A percentile compares a stretch with the other conserved stretches of the same genome.
phyloP scores from a whole-genome alignment of 1,140 invertebrate species.

The Hormaphis cornu region DNA sequence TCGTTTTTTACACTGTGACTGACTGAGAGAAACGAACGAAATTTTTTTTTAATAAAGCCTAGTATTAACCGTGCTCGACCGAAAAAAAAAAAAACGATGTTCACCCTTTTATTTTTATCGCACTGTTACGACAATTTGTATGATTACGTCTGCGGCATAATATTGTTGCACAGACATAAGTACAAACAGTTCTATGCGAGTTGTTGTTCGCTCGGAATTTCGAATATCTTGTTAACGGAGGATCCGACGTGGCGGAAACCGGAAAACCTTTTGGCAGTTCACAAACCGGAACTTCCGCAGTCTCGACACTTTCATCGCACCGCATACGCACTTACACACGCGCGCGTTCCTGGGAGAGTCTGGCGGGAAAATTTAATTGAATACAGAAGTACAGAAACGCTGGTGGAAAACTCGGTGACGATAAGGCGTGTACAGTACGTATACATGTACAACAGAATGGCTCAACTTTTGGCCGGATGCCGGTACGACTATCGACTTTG shows the following conservation, averaged over 20 bases:
- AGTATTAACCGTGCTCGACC: too few relatives aligned
- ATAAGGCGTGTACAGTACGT: neutral
- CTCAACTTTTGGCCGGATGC: constrained; percentile 27
- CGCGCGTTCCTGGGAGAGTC: neutral
- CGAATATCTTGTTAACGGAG: constrained; percentile 21
- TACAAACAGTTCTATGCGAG: too few relatives aligned
- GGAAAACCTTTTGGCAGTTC: constrained; percentile 25
- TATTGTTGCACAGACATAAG: too few relatives aligned
- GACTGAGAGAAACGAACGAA: too few relatives aligned
- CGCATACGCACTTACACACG: neutral
- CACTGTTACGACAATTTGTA: too few relatives aligned
- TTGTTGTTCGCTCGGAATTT: constrained; percentile 13
- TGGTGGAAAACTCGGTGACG: neutral
- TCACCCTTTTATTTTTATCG: too few relatives aligned
- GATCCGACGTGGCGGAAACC: neutral
- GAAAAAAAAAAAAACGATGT: too few relatives aligned
- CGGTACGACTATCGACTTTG: constrained; percentile 15
- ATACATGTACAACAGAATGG: too few relatives aligned
- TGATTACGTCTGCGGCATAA: too few relatives aligned
- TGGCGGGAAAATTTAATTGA: constrained; percentile 15
- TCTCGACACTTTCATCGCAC: neutral
- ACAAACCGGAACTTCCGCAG: constrained; percentile 8
- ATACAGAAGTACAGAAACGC: neutral
- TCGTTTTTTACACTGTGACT: too few relatives aligned
- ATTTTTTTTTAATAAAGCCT: too few relatives aligned